Evolutionary conservation across 2,797 vertebrate species (phyloP), one percentile per base, ranked within the genome.

Genomic region (Karalla daura): DNA sequence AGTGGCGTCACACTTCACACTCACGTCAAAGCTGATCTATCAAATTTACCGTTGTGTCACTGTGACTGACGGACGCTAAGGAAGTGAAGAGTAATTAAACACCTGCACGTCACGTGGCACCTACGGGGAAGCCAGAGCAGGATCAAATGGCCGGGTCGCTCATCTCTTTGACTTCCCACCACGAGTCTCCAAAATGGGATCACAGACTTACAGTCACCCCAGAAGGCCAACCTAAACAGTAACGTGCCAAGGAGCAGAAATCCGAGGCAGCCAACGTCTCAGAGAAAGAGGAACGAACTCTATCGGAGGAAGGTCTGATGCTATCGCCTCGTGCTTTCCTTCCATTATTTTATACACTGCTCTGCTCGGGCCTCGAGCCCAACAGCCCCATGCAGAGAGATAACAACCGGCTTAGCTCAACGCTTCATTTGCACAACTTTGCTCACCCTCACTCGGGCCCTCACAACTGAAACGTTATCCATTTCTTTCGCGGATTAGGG

Each of bases 181-280:
- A 84, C 83, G 43, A 78, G 61, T 83, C 50, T 71, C 73, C 67
- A 67, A 82, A 84, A 83, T 83, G 78, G 77, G 83, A 86, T 87
- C 81, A 78, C 60, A 52, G 83, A 81, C 64, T 88, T 70, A 63
- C 58, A 79, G 76, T 77, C 86, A 75, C 85, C 72, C 68, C 60
- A 13, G 62, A 76, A 74, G 77, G 81, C 89, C 88, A 90, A 91
- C 47, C 59, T 71, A 88, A 91, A 90, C 85, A 91, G 56, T 43
- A 25, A 23, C 3, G 36, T 52, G 82, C 81, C 87, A 87, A 64
- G 66, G 71, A 76, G 50, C 63, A 69, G 85, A 90, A 87, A 85
- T 85, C 37, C 49, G 62, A 88, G 68, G 77, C 78, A 61, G 75
- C 80, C 76, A 76, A 70, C 52, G 60, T 46, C 45, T 72, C 24